Percentiles rank a stretch among this genome's conserved stretches.
Evolutionary conservation across 2,888 invertebrate species (phyloP).

Genomic region (Crocallis elinguaria): DNA sequence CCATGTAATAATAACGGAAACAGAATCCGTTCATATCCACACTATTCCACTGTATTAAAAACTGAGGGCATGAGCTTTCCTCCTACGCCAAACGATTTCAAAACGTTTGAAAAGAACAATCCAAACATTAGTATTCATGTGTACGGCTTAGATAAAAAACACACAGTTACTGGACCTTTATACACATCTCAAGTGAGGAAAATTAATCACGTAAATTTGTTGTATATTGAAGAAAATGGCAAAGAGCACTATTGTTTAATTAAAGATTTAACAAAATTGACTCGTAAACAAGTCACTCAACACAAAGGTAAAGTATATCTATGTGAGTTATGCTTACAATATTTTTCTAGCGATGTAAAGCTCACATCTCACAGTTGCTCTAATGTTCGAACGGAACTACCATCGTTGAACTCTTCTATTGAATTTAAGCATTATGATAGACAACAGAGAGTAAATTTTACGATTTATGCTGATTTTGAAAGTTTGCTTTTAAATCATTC

Average conservation of each 20-base stretch:
- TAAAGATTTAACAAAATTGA: neutral
- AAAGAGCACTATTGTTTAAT: neutral
- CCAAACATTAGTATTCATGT: neutral
- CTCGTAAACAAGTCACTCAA: neutral
- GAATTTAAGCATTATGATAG: neutral
- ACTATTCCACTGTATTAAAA: constrained; percentile 5
- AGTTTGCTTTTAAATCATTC: too few relatives aligned
- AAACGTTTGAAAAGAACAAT: constrained; percentile 1
- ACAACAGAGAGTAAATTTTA: too few relatives aligned
- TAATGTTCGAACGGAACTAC: neutral
- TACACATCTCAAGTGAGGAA: neutral
- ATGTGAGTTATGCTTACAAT: neutral
- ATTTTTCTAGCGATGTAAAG: too few relatives aligned
- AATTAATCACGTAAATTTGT: neutral
- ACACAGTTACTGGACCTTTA: neutral
- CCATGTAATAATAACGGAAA: too few relatives aligned
- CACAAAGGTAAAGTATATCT: neutral
- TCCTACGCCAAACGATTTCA: neutral
- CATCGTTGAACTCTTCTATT: neutral
- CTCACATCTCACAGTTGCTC: neutral
- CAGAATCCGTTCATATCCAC: too few relatives aligned
- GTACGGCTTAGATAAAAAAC: neutral
- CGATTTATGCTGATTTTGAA: too few relatives aligned
- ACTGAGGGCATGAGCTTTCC: neutral
- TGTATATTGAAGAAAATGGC: neutral